phyloP scores from a whole-genome alignment of 2,113 vertebrate genomes.

The Tachycineta bicolor region DNA sequence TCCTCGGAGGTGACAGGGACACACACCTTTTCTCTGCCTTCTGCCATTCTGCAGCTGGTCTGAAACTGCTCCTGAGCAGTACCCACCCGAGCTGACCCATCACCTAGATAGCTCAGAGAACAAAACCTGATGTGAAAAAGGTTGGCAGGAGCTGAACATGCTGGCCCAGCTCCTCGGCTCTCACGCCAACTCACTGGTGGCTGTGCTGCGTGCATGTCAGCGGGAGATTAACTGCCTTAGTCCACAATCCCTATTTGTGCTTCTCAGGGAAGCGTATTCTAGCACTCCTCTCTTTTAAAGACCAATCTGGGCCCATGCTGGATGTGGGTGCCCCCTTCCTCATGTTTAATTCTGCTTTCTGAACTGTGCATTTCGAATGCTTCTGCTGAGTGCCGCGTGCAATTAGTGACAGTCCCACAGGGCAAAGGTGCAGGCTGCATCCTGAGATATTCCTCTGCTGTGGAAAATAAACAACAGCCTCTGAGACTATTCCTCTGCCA shows the following conservation, averaged over 20 bases:
- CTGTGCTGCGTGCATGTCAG: not conserved
- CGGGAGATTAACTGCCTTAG: conserved; percentile 63
- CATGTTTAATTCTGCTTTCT: conserved; percentile 58
- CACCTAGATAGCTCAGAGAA: fast-evolving
- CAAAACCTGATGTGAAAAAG: not conserved
- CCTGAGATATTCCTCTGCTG: conserved; percentile 75
- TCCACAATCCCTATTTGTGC: conserved; percentile 36
- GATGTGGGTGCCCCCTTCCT: conserved; percentile 10
- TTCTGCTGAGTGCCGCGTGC: conserved; percentile 33
- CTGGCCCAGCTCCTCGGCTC: not conserved
- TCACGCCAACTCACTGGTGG: not conserved
- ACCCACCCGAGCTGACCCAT: not conserved
- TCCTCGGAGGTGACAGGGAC: fast-evolving
- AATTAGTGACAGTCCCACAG: conserved; percentile 79
- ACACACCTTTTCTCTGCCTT: not conserved
- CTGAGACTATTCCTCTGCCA: conserved; percentile 74
- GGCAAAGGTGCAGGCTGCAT: conserved; percentile 77
- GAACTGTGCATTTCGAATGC: conserved; percentile 43
- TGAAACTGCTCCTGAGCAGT: not conserved
- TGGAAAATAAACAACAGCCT: conserved; percentile 78
- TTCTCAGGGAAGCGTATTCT: conserved; percentile 47
- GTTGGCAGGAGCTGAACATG: not conserved
- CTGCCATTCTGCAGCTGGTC: not conserved
- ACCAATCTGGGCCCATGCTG: conserved; percentile 7
- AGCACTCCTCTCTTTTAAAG: conserved; percentile 55